A percentile compares a stretch with the other conserved stretches of the same genome.
Evolutionary conservation across 1,140 invertebrate species (phyloP).

Genomic region (Wiebesia pumilae): DNA sequence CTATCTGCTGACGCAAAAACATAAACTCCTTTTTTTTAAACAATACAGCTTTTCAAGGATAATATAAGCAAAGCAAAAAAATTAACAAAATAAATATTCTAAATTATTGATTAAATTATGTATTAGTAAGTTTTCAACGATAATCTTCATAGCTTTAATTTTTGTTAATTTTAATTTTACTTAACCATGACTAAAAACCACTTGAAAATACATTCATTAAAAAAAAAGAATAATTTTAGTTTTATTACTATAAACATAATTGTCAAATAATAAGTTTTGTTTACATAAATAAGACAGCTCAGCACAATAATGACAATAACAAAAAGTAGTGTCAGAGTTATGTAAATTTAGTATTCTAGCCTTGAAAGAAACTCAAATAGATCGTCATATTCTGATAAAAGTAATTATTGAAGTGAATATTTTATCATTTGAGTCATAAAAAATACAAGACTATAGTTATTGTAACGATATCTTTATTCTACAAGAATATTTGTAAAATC

Average conservation of each 20-base stretch:
- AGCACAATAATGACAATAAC: constrained; percentile 27
- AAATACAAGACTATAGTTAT: neutral
- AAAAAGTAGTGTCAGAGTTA: constrained; percentile 29
- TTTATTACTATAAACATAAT: constrained; percentile 16
- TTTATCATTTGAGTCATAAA: constrained; percentile 9
- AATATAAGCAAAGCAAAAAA: constrained; percentile 31
- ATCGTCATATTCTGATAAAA: constrained; percentile 8
- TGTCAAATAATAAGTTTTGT: neutral
- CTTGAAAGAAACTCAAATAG: constrained; percentile 3
- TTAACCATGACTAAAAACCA: constrained; percentile 20
- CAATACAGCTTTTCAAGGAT: constrained; percentile 25
- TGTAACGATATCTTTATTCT: neutral
- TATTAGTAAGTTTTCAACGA: neutral
- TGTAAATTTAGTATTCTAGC: constrained; percentile 20
- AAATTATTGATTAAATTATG: neutral
- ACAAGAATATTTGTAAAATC: neutral
- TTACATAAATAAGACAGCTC: constrained; percentile 42
- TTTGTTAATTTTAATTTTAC: neutral
- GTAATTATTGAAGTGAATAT: constrained; percentile 16
- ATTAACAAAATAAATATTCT: constrained; percentile 21
- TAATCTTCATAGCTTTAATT: neutral
- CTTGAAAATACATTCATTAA: neutral
- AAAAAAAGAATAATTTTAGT: constrained; percentile 8
- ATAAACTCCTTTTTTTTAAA: constrained; percentile 24
- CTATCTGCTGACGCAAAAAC: constrained; percentile 28